Evolutionary conservation across 2,888 invertebrate species (phyloP).

Genomic region (Philopedon plagiatum): DNA sequence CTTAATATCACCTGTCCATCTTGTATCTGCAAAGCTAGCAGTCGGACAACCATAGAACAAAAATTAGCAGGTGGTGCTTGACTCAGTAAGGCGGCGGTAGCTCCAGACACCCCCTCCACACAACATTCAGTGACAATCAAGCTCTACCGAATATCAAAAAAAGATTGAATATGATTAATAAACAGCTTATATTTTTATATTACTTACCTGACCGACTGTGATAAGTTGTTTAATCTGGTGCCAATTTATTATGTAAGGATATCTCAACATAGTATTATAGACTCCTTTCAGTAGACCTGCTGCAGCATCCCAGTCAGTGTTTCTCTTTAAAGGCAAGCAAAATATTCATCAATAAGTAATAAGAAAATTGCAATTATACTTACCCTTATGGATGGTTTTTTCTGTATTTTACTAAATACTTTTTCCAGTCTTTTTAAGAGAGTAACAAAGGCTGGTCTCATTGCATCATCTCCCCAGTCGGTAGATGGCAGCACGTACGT

Average conservation of each 20-base stretch:
- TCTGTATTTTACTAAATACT: conserved; percentile 96
- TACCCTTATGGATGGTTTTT: conserved; percentile 92
- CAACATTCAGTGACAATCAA: conserved; percentile 85
- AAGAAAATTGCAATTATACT: conserved; percentile 22
- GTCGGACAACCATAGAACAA: conserved; percentile 94
- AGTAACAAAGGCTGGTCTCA: conserved; percentile 92
- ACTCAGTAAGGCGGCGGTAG: conserved; percentile 88
- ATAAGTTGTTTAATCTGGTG: conserved; percentile 93
- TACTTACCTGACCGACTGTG: conserved; percentile 85
- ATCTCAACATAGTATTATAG: conserved; percentile 92
- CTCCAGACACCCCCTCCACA: conserved; percentile 82
- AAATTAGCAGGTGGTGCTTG: conserved; percentile 96
- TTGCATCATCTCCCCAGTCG: conserved; percentile 95
- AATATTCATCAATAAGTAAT: background rate
- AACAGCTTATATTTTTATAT: background rate
- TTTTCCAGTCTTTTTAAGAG: conserved; percentile 95
- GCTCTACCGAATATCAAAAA: conserved; percentile 71
- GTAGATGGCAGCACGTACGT: conserved; percentile 92
- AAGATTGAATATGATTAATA: background rate
- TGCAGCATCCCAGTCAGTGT: conserved; percentile 98
- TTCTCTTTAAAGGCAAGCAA: conserved; percentile 71
- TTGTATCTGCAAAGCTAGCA: conserved; percentile 95
- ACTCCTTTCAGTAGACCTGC: conserved; percentile 94
- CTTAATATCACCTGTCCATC: conserved; percentile 90
- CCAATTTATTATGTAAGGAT: conserved; percentile 96